Evolutionary conservation across 2,113 vertebrate species (phyloP), one percentile per base, ranked within the genome.

Genomic region (Heliornis fulica): DNA sequence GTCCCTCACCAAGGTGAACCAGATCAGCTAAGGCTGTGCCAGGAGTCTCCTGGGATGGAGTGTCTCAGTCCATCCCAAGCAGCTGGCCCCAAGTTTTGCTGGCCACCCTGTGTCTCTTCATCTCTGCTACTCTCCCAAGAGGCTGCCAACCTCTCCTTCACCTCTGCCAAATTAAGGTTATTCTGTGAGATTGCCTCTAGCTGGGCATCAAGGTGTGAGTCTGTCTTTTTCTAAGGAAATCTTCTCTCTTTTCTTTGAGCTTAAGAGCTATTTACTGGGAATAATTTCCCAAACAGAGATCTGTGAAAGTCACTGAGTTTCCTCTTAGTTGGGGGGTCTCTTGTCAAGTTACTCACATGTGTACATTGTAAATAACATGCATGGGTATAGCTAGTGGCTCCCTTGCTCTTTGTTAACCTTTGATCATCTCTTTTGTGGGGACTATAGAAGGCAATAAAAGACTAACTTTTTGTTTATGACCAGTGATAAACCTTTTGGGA

Each of bases 21-120:
- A 26, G 9, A 18, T 31, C 28, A 32, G 15, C 25, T 0, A 0
- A 12, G 22, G 15, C 32, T 83, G 46, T 77, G n/a, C 10, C 0
- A 0, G 26, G 9, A 7, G 31, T 15, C 25, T 34, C 34, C 29
- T 63, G 17, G 4, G 34, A 7, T 0, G 0, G 22, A 59, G 20
- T 13, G 7, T 79, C 63, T 86, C 40, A 68, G n/a, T 5, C 11
- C 23, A 26, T 20, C 22, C 20, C 1, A 3, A 22, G 70, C 38
- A 87, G 60, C 41, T 1, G 1, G 18, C 8, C 22, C 11, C 1
- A 2, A 1, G 11, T 53, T 16, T 36, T 0, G 1, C 60, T 64
- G 54, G 29, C n/a, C 0, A 0, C 5, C n/a, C 43, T 21, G 12
- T 40, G 36, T 8, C 16, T 29, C 9, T 13, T 46, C 21, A 13